Conservation (phyloP, 1,140 invertebrate species). For the Medauroidea extradentata region DNA sequence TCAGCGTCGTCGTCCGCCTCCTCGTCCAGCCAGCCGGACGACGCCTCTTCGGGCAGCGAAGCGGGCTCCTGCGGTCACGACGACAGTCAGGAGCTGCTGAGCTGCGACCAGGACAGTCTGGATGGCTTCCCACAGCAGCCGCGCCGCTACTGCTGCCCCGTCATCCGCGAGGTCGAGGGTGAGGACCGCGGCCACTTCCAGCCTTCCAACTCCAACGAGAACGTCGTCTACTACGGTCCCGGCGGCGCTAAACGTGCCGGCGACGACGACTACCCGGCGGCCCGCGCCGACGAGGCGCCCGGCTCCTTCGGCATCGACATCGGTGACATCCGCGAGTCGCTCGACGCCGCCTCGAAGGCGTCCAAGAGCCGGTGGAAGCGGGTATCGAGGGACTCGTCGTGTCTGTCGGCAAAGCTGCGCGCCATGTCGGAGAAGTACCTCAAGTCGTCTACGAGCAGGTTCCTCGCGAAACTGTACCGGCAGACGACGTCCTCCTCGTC, state of each 20-base stretch:
- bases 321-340: neutral
- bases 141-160: too few species aligned
- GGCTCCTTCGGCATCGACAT: neutral
- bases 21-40: constrained; percentile 33
- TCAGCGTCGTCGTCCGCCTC: constrained; percentile 45
- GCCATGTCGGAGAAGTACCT: constrained; percentile 67
- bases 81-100: constrained; percentile 7
- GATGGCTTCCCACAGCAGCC: too few species aligned
- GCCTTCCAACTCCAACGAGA: constrained; percentile 10
- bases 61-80: neutral
- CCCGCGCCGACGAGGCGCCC: neutral
- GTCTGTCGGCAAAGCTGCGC: constrained; percentile 61
- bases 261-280: neutral
- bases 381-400: constrained; percentile 29
- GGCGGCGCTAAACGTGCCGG: neutral
- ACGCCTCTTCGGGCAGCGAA: constrained; percentile 47
- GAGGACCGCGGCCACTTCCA: neutral
- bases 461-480: constrained; percentile 63
- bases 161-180: too few species aligned
- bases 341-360: neutral
- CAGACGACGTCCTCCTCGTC: too few species aligned
- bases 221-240: constrained; percentile 1
- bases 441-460: constrained; percentile 61
- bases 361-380: neutral
- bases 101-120: neutral